Percentiles rank a stretch among this genome's conserved stretches.
phyloP scores from a whole-genome alignment of 1,140 invertebrate species.

The Bombus polaris region DNA sequence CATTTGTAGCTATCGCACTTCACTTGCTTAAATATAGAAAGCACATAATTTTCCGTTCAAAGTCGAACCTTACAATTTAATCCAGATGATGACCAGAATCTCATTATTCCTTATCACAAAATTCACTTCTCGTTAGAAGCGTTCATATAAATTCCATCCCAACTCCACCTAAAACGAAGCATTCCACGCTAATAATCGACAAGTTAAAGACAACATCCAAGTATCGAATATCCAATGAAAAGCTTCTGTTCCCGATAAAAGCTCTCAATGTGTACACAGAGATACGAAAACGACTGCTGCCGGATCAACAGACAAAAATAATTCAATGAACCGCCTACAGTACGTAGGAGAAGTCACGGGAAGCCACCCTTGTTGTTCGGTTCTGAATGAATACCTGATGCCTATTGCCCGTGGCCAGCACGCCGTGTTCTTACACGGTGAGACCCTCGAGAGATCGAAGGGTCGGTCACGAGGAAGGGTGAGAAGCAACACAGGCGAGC shows the following conservation, averaged over 20 bases:
- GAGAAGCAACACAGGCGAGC: conserved; percentile 44
- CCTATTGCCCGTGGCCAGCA: conserved; percentile 33
- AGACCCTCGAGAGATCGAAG: conserved; percentile 57
- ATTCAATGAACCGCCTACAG: not conserved
- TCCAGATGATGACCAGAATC: too few relatives aligned
- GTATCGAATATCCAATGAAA: not conserved
- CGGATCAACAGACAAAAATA: not conserved
- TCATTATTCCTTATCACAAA: too few relatives aligned
- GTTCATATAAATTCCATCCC: too few relatives aligned
- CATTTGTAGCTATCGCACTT: too few relatives aligned
- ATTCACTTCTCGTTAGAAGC: too few relatives aligned
- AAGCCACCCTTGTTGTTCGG: not conserved
- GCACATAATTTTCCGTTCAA: too few relatives aligned
- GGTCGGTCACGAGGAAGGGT: conserved; percentile 36
- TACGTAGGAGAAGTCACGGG: not conserved
- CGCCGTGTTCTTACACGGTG: not conserved
- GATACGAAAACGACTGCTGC: too few relatives aligned
- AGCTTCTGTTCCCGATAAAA: not conserved
- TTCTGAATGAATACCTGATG: conserved; percentile 38
- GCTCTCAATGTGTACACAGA: too few relatives aligned
- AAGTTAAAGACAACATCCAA: not conserved
- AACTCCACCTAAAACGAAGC: too few relatives aligned
- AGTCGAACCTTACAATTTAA: too few relatives aligned
- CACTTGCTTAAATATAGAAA: too few relatives aligned
- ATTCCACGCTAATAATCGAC: not conserved